Percentiles rank a stretch among this genome's conserved stretches.
phyloP scores from a whole-genome alignment of 2,888 invertebrate genomes.

The Caenorhabditis sp. region DNA sequence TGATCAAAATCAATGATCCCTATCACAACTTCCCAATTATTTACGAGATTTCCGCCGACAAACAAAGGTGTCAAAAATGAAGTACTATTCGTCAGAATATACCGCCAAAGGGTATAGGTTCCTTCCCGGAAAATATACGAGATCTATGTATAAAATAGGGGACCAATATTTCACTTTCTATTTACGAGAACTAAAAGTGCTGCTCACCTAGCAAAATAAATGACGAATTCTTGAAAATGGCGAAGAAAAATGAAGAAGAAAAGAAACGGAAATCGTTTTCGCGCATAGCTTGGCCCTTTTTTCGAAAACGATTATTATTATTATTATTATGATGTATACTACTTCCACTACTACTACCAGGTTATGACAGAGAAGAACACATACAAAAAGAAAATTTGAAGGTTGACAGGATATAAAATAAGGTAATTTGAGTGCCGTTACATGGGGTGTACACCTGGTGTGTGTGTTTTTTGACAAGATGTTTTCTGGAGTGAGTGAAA shows the following conservation, averaged over 20 bases:
- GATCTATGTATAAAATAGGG: no score
- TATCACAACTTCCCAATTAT: no score
- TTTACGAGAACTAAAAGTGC: no score
- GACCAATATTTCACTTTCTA: no score
- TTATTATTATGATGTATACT: neutral
- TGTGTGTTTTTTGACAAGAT: neutral
- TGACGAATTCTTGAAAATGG: slow-evolving; percentile 4
- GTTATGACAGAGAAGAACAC: neutral
- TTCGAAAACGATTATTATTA: neutral
- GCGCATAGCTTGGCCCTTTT: neutral
- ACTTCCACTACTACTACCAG: neutral
- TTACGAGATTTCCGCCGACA: no score
- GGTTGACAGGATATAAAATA: slow-evolving; percentile 1
- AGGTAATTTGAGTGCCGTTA: neutral
- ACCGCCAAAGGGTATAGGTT: no score
- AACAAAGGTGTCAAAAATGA: no score
- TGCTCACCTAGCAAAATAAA: no score
- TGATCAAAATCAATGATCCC: no score
- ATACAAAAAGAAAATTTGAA: neutral
- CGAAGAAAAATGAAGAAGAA: neutral
- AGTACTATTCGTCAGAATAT: no score
- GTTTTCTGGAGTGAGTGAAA: neutral
- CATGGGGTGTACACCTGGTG: neutral
- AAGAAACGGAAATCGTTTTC: neutral
- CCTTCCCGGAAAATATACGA: no score